Evolutionary conservation across 2,113 vertebrate species (phyloP).

Genomic region (Procavia capensis): DNA sequence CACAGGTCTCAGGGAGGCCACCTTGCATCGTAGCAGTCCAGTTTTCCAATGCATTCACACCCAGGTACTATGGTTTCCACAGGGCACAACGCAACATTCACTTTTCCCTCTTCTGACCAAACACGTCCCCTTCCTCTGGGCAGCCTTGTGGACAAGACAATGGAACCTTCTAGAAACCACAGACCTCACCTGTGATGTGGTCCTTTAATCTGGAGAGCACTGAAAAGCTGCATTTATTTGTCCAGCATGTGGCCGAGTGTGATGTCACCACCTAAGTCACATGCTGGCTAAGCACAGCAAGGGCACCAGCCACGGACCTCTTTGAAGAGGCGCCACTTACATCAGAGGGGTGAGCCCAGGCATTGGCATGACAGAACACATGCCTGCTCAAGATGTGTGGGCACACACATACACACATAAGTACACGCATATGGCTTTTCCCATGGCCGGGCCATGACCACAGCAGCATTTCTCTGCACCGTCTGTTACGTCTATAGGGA

Average conservation of each 20-base stretch:
- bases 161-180: not conserved
- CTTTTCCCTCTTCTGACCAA: rapidly evolving
- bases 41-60: rapidly evolving
- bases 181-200: not conserved
- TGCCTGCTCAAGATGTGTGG: not conserved
- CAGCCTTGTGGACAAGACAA: not conserved
- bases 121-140: not conserved
- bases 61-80: rapidly evolving
- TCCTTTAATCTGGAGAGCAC: rapidly evolving
- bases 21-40: not conserved
- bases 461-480: too few relatives aligned
- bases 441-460: not conserved
- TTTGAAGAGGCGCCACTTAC: not conserved
- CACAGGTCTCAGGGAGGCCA: not conserved
- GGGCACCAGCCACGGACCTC: not conserved
- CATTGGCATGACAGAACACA: not conserved
- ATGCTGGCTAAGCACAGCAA: not conserved
- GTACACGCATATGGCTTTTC: too few relatives aligned
- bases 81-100: rapidly evolving
- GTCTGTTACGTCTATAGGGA: too few relatives aligned
- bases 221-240: not conserved
- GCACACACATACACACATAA: not conserved
- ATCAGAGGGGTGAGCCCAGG: not conserved
- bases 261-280: not conserved
- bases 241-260: not conserved